Base-by-base conservation (phyloP, 2,888 invertebrate genomes). In the Euclidia mi region DNA sequence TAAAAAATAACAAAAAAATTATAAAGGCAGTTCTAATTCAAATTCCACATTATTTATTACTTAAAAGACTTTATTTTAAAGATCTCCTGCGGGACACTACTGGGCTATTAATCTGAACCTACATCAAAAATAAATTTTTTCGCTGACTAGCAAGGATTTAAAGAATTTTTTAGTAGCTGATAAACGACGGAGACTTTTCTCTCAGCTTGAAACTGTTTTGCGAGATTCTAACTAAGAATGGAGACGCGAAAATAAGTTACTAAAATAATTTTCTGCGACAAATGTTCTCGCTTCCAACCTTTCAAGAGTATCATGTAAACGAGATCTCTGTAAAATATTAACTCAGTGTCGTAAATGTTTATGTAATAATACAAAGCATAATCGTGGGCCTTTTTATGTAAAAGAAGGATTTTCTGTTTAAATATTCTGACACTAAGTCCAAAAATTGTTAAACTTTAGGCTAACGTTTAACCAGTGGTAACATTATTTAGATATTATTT, bases 101-200 rank as follows among this genome's bases (percentile, higher is more conserved):
- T 18, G 55, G 46, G 43, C 42, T 50, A 65, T 65, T 70, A 75
- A 72, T 65, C 61, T 60, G 47, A 50, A 62, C 48, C 41, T 75
- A 65, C 51, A 71, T 69, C 63, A 32, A 71, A 73, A 68, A 66
- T 67, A 62, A 31, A 43, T 49, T 55, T 65, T 63, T 65, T 67
- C 48, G 52, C 65, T 65, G 56, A 61, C 68, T 58, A 7, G 20
- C 1, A 25, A 2, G 44, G 43, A 64, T 71, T 71, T 61, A 52
- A 61, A 46, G 58, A 67, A 72, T 59, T 67, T 69, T 71, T 65
- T 50, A 56, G 47, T 56, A 50, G 44, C 53, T 65, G 20, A n/a
- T 25, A 25, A 1, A 25, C 1, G 4, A 60, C 44, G 51, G 58
- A 52, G 18, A 48, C 29, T 58, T 66, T 61, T 56, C 41, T 25